A percentile compares a stretch with the other conserved stretches of the same genome.
Evolutionary conservation across 23 tunicate genomes (phyloP).

Genomic region (Styela clava): DNA sequence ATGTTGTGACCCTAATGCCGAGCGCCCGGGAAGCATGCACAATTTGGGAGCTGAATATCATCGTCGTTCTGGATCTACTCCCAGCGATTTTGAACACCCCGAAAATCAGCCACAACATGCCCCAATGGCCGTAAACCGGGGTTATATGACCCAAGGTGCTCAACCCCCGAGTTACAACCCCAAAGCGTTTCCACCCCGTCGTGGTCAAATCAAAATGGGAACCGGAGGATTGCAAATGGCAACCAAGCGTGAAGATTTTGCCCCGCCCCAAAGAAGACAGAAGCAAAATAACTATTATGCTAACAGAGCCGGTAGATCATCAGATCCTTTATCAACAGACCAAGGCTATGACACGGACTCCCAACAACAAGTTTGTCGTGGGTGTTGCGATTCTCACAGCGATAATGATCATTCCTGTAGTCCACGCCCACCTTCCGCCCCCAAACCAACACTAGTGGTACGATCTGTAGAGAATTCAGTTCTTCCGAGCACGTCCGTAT

Average conservation of each 20-base stretch:
- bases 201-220: constrained; percentile 22
- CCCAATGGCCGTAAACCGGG: constrained; percentile 20
- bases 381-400: constrained; percentile 24
- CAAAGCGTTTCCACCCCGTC: constrained; percentile 2
- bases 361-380: constrained; percentile 37
- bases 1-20: constrained; percentile 11
- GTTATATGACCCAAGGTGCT: constrained; percentile 6
- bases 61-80: not conserved
- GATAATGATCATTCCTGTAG: constrained; percentile 27
- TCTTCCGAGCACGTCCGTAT: not conserved
- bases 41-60: not conserved
- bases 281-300: not conserved
- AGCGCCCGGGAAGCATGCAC: constrained; percentile 18
- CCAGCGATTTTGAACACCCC: not conserved
- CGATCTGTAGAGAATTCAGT: constrained; percentile 6
- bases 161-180: not conserved
- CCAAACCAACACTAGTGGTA: constrained; percentile 21
- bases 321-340: constrained; percentile 91
- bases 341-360: constrained; percentile 97
- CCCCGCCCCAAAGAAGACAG: constrained; percentile 13
- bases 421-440: not conserved
- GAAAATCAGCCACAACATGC: not conserved
- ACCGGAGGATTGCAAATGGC: constrained; percentile 1
- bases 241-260: not conserved
- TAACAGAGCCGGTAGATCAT: constrained; percentile 33